Conservation (phyloP, 2,888 invertebrate species). For the Nasonia oneida region DNA sequence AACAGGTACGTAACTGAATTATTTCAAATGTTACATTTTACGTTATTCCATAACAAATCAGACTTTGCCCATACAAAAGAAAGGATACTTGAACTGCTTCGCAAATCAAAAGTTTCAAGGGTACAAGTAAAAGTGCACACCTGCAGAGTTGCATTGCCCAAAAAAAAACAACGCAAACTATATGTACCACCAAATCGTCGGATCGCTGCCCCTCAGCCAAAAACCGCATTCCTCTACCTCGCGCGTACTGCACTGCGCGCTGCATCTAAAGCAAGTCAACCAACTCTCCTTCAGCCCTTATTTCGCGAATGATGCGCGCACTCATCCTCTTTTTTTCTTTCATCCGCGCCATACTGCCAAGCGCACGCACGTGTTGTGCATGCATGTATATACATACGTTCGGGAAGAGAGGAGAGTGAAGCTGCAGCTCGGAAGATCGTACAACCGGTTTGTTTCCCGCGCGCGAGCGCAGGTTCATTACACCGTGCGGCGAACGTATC, state of each 20-base stretch:
- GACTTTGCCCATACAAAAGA: no score
- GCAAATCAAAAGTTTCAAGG: no score
- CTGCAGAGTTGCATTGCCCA: no score
- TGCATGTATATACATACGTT: neutral
- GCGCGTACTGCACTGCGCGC: neutral
- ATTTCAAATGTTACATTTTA: no score
- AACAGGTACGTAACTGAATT: no score
- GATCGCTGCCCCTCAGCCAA: neutral
- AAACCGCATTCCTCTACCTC: neutral
- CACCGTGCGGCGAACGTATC: slow-evolving; percentile 73
- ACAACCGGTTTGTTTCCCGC: slow-evolving; percentile 18
- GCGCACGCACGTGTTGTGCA: neutral
- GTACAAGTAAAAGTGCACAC: no score
- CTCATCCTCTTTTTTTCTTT: neutral
- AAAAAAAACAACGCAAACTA: no score
- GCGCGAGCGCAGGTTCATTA: slow-evolving; percentile 76
- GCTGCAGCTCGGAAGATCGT: slow-evolving; percentile 56
- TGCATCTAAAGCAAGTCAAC: neutral
- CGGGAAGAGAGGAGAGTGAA: neutral
- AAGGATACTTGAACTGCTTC: no score
- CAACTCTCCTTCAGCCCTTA: slow-evolving; percentile 48
- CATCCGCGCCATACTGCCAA: neutral
- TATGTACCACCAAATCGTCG: no score
- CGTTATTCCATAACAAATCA: no score
- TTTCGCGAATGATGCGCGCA: slow-evolving; percentile 41